Conservation (phyloP, 2,113 vertebrate species). For the Aplodontia rufa region DNA sequence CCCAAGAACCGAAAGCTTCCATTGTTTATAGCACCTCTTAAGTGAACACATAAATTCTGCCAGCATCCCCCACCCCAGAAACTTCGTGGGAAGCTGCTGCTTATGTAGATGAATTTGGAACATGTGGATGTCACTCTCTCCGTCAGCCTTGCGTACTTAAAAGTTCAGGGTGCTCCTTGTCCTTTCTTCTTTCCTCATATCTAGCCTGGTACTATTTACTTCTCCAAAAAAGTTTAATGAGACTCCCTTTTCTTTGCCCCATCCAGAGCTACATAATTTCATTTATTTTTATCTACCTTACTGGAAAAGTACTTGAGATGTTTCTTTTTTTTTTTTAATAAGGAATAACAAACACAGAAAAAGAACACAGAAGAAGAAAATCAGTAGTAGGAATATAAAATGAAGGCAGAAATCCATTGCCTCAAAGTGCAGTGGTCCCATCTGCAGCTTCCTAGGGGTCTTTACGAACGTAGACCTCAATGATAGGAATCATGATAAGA, state of each 20-base stretch:
- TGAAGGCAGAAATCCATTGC: neutral
- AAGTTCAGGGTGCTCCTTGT: neutral
- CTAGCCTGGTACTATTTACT: neutral
- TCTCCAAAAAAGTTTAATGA: neutral
- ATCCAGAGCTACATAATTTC: neutral
- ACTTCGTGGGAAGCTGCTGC: neutral
- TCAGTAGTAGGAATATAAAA: neutral
- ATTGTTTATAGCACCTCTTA: neutral
- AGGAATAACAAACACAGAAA: neutral
- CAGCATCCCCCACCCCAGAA: neutral
- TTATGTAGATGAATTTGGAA: neutral
- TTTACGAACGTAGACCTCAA: neutral
- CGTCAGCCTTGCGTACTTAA: no score
- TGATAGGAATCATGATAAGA: neutral
- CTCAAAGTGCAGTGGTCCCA: neutral
- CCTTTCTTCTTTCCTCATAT: neutral
- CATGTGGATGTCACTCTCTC: fast-evolving
- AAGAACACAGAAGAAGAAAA: neutral
- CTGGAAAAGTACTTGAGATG: neutral
- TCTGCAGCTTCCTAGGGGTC: neutral
- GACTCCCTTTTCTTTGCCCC: neutral
- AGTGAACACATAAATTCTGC: neutral
- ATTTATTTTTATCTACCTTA: neutral
- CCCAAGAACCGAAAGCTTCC: neutral
- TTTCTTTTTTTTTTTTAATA: neutral